These are phyloP conservation scores for Eurosta solidaginis DNA, from an alignment of 1,140 invertebrate genomes.

Conservation along the genomic window DNA sequence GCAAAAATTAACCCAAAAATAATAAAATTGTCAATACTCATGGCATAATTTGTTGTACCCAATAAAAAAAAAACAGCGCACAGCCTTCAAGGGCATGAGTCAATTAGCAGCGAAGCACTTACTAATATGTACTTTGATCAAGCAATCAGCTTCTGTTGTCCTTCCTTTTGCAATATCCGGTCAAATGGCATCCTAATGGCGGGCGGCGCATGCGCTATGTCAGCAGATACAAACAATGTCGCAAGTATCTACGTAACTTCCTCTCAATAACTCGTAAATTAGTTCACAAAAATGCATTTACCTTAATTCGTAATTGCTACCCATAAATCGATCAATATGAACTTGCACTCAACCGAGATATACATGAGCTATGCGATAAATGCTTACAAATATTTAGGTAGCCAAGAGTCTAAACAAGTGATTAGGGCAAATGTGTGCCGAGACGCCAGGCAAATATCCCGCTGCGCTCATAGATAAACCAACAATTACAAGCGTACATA, in stretches of 20 bases:
- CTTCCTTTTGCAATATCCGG: conserved; percentile 19
- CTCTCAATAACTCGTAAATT: conserved; percentile 8
- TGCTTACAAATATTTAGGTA: conserved; percentile 1
- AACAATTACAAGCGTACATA: no score
- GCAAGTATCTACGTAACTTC: not conserved
- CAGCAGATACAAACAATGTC: not conserved
- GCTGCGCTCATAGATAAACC: no score
- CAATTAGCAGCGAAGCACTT: not conserved
- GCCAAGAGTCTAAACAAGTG: not conserved
- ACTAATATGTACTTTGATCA: not conserved
- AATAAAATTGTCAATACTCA: conserved; percentile 18
- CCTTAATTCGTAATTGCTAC: not conserved
- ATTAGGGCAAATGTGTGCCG: not conserved
- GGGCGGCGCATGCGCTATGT: not conserved
- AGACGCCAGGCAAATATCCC: not conserved
- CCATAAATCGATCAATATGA: conserved; percentile 13
- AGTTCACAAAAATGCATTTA: not conserved
- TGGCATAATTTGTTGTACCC: not conserved
- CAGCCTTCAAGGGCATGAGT: not conserved
- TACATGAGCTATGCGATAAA: conserved; percentile 8
- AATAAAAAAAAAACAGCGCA: not conserved
- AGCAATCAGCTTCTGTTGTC: not conserved
- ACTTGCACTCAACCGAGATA: not conserved
- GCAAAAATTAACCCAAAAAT: conserved; percentile 21
- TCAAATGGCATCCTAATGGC: conserved; percentile 17